Evolutionary conservation across 2,888 invertebrate species (phyloP).

Genomic region (Alcis repandata): DNA sequence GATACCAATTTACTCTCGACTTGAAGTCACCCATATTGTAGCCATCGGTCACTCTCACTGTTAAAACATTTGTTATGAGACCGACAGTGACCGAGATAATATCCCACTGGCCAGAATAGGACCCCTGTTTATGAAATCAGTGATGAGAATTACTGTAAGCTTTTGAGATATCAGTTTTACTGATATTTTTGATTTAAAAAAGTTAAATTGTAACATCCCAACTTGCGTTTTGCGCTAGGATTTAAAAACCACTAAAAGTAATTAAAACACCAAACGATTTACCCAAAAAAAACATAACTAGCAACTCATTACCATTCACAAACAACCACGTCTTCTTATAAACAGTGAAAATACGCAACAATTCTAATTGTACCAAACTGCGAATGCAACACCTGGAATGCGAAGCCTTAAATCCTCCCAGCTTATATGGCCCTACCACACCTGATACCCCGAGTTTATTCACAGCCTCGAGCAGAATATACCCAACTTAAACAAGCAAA

Average conservation of each 20-base stretch:
- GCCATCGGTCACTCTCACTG: no score
- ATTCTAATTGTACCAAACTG: slow-evolving; percentile 53
- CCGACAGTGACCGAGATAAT: no score
- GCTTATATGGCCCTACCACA: slow-evolving; percentile 61
- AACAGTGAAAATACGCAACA: slow-evolving; percentile 33
- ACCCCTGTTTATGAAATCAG: no score
- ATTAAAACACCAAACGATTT: background rate
- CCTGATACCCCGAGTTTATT: slow-evolving; percentile 60
- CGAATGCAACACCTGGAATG: slow-evolving; percentile 63
- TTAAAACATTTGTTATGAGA: no score
- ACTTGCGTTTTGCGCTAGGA: no score
- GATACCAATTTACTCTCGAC: no score
- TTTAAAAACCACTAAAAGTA: background rate
- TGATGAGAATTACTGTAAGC: no score
- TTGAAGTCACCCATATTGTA: no score
- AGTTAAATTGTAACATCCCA: no score
- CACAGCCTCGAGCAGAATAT: slow-evolving; percentile 34
- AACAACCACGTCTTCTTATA: slow-evolving; percentile 12
- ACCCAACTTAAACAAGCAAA: slow-evolving; percentile 19
- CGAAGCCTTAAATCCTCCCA: slow-evolving; percentile 62
- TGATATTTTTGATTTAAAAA: no score
- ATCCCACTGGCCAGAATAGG: no score
- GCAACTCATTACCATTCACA: slow-evolving; percentile 2
- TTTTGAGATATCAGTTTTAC: no score
- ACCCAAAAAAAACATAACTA: background rate